Base-by-base conservation (phyloP, 2,888 invertebrate genomes). In the Dromius quadrimaculatus region DNA sequence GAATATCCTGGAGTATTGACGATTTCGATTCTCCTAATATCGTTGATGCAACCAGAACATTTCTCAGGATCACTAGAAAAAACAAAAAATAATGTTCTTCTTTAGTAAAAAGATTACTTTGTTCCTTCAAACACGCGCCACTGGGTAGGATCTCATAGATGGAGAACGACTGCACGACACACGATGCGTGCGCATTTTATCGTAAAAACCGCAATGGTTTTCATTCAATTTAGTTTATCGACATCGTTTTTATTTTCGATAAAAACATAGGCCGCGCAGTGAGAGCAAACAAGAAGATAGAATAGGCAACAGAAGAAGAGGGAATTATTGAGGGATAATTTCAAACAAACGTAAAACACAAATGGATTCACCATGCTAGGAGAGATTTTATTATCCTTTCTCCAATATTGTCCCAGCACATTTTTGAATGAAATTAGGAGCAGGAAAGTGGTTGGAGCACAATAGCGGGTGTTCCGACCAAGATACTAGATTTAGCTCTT, bases 211-310 rank as follows among this genome's bases (percentile, higher is more conserved):
- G 32, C 66, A 54, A 66, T 43, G 66, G 66, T 66, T 66, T 66
- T 66, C 66, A 66, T 66, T 66, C 66, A 66, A 66, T 66, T 66
- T 66, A 57, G 57, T 66, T 66, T 66, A 66, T 66, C 66, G 54
- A 41, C 32, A 13, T 62, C 41, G 62, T 62, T 62, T 62, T 62
- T 62, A 43, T 62, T 62, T 41, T 9, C 41, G 62, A 41, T 38
- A 62, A 41, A 62, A 62, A 62, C 38, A 62, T 17, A 41, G 41
- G 59, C 19, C 59, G 38, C 3, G 45, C 45, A 17, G n/a, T n/a
- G 36, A 13, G n/a, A n/a, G n/a, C 36, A 36, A 9, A 11, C 9
- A 36, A 41, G 15, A 4, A 15, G 15, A 11, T 1, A 15, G 41
- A 41, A n/a, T n/a, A n/a, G 15, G 15, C 28, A 8, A 28, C 3